Percentiles rank a stretch among this genome's conserved stretches.
These are phyloP conservation scores for Acrossocheilus fasciatus DNA, from an alignment of 2,797 vertebrate species.

Conservation along the genomic window DNA sequence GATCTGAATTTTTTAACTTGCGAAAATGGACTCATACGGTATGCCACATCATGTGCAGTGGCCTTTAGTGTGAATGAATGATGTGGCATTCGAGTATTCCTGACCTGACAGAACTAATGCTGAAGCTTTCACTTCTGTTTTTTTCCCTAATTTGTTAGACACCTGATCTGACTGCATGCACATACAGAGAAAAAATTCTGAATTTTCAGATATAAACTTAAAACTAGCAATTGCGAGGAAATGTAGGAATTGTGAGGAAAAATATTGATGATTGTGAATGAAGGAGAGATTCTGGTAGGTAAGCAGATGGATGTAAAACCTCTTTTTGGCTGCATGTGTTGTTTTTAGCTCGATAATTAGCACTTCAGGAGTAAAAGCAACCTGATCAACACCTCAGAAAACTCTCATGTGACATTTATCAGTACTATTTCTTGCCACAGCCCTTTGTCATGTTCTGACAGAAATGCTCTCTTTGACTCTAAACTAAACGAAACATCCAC, in stretches of 20 bases:
- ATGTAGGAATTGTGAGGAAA: not conserved
- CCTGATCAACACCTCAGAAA: slow-evolving; percentile 45
- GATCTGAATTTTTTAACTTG: no score
- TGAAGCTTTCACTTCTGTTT: not conserved
- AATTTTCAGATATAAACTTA: not conserved
- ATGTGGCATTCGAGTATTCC: no score
- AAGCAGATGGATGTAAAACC: slow-evolving; percentile 5
- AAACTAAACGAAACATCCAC: slow-evolving; percentile 88
- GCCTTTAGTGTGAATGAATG: no score
- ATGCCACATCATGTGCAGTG: no score
- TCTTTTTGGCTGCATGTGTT: not conserved
- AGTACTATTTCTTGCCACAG: slow-evolving; percentile 39
- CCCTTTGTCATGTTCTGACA: slow-evolving; percentile 53
- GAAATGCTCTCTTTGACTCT: slow-evolving; percentile 62
- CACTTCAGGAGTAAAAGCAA: slow-evolving; percentile 7
- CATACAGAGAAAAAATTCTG: not conserved
- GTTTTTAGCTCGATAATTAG: slow-evolving; percentile 26
- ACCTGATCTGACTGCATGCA: not conserved
- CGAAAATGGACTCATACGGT: no score
- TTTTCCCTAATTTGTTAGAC: not conserved
- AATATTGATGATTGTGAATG: not conserved
- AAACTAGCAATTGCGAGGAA: not conserved
- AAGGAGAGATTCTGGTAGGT: not conserved
- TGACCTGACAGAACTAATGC: no score
- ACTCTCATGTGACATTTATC: slow-evolving; percentile 46